Base-by-base conservation (phyloP, 2,113 vertebrate species). In the Cinclus mexicanus region DNA sequence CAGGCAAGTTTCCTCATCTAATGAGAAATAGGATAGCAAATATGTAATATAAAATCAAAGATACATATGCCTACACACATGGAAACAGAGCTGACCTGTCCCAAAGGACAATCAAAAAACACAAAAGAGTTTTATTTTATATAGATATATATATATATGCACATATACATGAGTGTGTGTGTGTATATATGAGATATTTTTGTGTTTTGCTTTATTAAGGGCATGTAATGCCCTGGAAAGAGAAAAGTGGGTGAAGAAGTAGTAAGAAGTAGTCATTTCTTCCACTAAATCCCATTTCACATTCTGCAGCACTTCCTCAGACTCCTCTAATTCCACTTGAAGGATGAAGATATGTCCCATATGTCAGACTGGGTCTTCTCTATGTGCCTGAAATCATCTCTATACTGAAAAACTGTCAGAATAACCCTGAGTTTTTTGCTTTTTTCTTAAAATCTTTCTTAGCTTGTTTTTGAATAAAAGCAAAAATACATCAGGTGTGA, bases 181-280 rank as follows among this genome's bases (percentile, higher is more conserved):
- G 4, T 33, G 5, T 49, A 12, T 24, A 10, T 50, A 21, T 19
- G 4, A 37, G 44, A 35, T 42, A 28, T 75, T 75, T 85, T 65
- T 64, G 25, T 39, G 13, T 47, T 9, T 78, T 50, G 14, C 5
- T 53, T 61, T 41, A 11, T 52, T 47, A 44, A 76, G 15, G 12
- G 8, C 8, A 47, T 9, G 4, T 7, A 42, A 63, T 56, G 78
- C n/a, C 15, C 9, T 21, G 12, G 26, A 28, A 8, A 7, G 15
- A 11, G 6, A 3, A 25, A 44, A 12, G 14, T 1, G 4, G 4
- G 2, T 1, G 11, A 57, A 35, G 4, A 64, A 55, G 5, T 25
- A 55, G 8, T 25, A 46, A 72, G 80, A 76, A 37, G 41, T 41
- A 18, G 14, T 55, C 4, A 57, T 72, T 94, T 87, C 31, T 89